Conservation (phyloP, 2,113 vertebrate genomes). For the Brachypodius melanocephalos region DNA sequence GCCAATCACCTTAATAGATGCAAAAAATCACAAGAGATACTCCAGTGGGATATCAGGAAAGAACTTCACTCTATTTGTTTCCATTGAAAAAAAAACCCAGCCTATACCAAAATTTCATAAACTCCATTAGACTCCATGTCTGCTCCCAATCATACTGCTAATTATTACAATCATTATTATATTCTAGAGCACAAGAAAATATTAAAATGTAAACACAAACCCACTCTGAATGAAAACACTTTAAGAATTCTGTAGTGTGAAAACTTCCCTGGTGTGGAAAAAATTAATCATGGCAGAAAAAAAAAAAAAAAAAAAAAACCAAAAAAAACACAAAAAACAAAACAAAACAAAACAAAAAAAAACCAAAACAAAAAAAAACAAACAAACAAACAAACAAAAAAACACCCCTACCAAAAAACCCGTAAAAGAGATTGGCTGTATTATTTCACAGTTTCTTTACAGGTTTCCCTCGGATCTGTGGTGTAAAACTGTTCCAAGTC, state of each 20-base stretch:
- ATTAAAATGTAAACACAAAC: background rate
- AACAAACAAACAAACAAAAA: no score
- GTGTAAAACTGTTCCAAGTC: background rate
- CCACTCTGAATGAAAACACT: background rate
- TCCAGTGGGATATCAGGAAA: background rate
- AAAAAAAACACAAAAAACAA: no score
- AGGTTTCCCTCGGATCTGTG: background rate
- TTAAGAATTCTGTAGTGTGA: background rate
- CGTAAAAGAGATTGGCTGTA: background rate
- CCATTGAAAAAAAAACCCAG: background rate
- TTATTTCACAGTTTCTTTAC: background rate
- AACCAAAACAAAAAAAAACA: no score
- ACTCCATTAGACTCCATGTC: background rate
- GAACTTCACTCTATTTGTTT: background rate
- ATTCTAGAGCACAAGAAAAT: background rate
- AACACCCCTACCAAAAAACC: no score
- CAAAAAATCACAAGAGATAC: constrained; percentile 38
- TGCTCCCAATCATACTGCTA: background rate
- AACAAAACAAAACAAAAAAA: no score
- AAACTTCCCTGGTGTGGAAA: background rate
- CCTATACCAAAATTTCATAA: background rate
- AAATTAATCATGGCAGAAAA: background rate
- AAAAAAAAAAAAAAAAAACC: background rate
- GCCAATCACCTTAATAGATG: constrained; percentile 53
- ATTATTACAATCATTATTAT: background rate